Conservation (phyloP, 2,888 invertebrate species). For the Chrysolina americana region DNA sequence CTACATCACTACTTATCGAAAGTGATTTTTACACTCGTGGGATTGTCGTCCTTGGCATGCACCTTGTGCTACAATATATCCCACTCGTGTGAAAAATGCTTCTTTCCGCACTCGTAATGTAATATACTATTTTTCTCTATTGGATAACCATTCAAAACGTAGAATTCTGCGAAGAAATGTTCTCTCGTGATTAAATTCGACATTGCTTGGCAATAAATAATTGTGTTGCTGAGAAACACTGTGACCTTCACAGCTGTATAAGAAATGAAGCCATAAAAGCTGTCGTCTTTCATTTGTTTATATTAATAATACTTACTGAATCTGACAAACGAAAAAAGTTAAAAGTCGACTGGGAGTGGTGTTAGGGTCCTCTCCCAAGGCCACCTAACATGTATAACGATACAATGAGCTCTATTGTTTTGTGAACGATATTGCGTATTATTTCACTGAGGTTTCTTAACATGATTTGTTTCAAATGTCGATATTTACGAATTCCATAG, state of each 20-base stretch:
- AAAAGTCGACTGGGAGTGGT: background rate
- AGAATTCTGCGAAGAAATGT: background rate
- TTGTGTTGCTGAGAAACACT: background rate
- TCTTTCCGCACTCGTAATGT: too few species aligned
- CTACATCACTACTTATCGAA: too few species aligned
- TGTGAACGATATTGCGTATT: background rate
- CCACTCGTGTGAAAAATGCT: too few species aligned
- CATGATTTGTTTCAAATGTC: background rate
- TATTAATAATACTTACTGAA: background rate
- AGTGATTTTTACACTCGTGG: too few species aligned
- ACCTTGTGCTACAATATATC: too few species aligned
- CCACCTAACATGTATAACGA: background rate
- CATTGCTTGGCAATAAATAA: slow-evolving; percentile 4
- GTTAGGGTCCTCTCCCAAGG: background rate
- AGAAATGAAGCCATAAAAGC: background rate
- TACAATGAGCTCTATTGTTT: background rate
- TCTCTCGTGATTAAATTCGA: background rate
- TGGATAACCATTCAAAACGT: background rate
- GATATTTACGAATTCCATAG: background rate
- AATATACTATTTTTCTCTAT: background rate
- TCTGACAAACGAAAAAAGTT: background rate
- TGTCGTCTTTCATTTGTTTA: slow-evolving; percentile 9
- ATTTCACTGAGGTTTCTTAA: background rate
- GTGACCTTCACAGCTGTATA: slow-evolving; percentile 13
- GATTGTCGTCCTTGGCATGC: too few species aligned